phyloP scores from a whole-genome alignment of 64 coral and sea anemone species.

The Stylophora pistillata region DNA sequence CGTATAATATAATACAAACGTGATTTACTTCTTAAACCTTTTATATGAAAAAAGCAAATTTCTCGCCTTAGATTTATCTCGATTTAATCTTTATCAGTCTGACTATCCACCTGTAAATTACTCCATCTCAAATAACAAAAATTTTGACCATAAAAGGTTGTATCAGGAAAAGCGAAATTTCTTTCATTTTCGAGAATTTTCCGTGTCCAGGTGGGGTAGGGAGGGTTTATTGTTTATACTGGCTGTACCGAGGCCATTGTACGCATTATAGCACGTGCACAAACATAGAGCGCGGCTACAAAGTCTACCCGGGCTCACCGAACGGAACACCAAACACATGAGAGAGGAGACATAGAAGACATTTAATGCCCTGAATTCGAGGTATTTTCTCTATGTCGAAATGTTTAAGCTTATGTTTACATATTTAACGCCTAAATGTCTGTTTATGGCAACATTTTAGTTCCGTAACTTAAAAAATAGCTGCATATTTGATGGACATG shows the following conservation, averaged over 20 bases:
- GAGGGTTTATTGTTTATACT: neutral
- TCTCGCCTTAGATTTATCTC: no score
- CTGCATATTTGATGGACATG: neutral
- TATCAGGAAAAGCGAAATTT: neutral
- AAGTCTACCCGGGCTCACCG: conserved; percentile 26
- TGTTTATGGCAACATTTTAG: neutral
- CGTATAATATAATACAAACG: no score
- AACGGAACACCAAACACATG: neutral
- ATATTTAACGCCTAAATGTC: neutral
- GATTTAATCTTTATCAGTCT: no score
- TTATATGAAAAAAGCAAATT: no score
- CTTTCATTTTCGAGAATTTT: neutral
- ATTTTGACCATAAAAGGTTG: neutral
- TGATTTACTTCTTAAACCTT: neutral
- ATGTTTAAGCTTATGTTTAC: neutral
- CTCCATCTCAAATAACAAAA: no score
- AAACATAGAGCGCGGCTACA: conserved; percentile 34
- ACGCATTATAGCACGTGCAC: conserved; percentile 69
- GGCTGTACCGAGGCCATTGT: conserved; percentile 32
- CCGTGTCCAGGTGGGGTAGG: neutral
- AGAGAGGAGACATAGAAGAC: conserved; percentile 5
- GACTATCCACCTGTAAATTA: no score
- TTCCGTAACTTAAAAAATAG: neutral
- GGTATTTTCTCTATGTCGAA: neutral
- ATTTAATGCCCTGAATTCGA: conserved; percentile 31